phyloP scores from a whole-genome alignment of 1,140 invertebrate genomes.

The Doryteuthis pealeii region DNA sequence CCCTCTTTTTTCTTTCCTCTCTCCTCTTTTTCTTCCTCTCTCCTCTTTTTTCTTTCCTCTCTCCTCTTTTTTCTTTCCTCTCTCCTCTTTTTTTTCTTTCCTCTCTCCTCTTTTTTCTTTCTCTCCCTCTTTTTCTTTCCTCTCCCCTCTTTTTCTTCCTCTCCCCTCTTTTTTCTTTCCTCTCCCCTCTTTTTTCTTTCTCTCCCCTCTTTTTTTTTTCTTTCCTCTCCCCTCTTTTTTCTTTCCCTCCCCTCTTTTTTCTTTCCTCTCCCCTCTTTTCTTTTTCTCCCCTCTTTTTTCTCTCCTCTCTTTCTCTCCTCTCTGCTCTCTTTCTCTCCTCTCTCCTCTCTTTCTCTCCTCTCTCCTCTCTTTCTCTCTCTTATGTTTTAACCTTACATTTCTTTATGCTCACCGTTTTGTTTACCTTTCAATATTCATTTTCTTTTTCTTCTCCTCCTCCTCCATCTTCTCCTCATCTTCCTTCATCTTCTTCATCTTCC shows the following conservation, averaged over 20 bases:
- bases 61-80: not conserved
- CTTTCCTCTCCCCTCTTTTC: not conserved
- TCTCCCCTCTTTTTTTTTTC: not conserved
- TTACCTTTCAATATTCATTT: too few species aligned
- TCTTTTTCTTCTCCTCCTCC: not conserved
- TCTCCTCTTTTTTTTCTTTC: not conserved
- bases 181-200: not conserved
- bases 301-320: too few species aligned
- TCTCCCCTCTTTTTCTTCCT: not conserved
- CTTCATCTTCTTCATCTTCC: too few species aligned
- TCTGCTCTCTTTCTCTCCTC: too few species aligned
- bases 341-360: too few species aligned
- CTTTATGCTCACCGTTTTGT: too few species aligned
- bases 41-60: constrained; percentile 3
- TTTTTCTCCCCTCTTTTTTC: too few species aligned
- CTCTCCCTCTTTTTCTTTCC: not conserved
- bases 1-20: not conserved
- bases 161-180: not conserved
- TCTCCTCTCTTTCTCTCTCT: too few species aligned
- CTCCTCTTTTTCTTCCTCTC: constrained; percentile 4
- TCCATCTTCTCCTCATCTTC: not conserved
- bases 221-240: not conserved
- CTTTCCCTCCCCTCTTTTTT: not conserved
- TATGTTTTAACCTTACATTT: too few species aligned
- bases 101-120: not conserved